Percentiles rank a stretch among this genome's conserved stretches.
Evolutionary conservation across 2,888 invertebrate species (phyloP).

Genomic region (Pandemis corylana): DNA sequence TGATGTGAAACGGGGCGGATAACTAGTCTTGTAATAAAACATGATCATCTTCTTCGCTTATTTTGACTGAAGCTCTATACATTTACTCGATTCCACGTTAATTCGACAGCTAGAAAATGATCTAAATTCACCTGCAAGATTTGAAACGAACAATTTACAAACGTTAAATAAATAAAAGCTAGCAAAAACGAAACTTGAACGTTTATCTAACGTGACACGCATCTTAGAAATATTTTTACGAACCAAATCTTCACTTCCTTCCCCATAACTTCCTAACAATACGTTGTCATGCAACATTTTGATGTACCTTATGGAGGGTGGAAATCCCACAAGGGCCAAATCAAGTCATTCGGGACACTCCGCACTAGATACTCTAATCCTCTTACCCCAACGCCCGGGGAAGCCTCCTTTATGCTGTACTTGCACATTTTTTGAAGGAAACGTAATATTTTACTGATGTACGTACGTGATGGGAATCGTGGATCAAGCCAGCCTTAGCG

Average conservation of each 20-base stretch:
- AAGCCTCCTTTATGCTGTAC: slow-evolving; percentile 60
- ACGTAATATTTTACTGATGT: slow-evolving; percentile 35
- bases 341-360: slow-evolving; percentile 51
- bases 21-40: too few species aligned
- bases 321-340: slow-evolving; percentile 38
- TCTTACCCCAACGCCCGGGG: slow-evolving; percentile 69
- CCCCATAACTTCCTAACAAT: slow-evolving; percentile 14
- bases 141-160: too few species aligned
- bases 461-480: slow-evolving; percentile 33
- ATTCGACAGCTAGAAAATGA: too few species aligned
- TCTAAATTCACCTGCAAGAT: too few species aligned
- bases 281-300: slow-evolving; percentile 23
- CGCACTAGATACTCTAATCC: slow-evolving; percentile 66
- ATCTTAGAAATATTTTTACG: background rate
- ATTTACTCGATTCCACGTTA: too few species aligned
- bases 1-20: too few species aligned
- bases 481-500: slow-evolving; percentile 12
- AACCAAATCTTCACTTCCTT: slow-evolving; percentile 3
- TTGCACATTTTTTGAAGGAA: slow-evolving; percentile 39
- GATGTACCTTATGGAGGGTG: slow-evolving; percentile 21
- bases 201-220: background rate
- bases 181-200: background rate
- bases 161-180: too few species aligned
- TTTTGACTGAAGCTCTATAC: too few species aligned
- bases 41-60: too few species aligned